Conservation (phyloP, 1,140 invertebrate species). For the Scaptomyza montana region DNA sequence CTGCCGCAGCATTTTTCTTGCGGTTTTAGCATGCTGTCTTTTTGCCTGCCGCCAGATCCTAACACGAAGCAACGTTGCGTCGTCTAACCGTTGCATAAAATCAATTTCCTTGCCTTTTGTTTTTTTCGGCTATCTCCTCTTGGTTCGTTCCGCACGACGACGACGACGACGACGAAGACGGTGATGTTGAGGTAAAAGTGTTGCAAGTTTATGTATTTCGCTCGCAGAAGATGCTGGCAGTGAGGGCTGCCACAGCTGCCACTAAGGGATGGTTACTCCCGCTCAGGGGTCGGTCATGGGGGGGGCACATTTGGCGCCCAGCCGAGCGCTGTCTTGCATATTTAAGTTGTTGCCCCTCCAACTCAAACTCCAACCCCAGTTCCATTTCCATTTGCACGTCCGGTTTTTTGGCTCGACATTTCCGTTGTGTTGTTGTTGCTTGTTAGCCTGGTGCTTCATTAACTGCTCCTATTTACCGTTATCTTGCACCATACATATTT, state of each 20-base stretch:
- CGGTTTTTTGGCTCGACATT: constrained; percentile 46
- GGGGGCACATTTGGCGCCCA: constrained; percentile 71
- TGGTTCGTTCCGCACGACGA: constrained; percentile 46
- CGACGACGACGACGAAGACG: constrained; percentile 8
- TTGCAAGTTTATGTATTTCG: constrained; percentile 64
- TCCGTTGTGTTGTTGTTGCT: constrained; percentile 58
- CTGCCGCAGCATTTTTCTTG: constrained; percentile 57
- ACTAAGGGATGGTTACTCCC: neutral
- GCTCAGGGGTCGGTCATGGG: neutral
- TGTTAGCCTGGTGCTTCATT: constrained; percentile 60
- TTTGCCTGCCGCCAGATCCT: neutral
- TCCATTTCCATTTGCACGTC: constrained; percentile 18
- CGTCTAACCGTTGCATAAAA: constrained; percentile 68
- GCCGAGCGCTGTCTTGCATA: constrained; percentile 73
- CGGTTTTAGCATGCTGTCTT: constrained; percentile 67
- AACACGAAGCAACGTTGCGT: neutral
- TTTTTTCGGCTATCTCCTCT: neutral
- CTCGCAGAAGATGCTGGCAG: neutral
- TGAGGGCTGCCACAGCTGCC: constrained; percentile 37
- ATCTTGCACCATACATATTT: constrained; percentile 31
- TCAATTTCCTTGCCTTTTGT: constrained; percentile 67
- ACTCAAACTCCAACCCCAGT: neutral
- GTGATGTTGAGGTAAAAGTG: constrained; percentile 65
- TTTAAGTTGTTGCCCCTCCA: constrained; percentile 59
- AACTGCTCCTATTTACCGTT: constrained; percentile 28